These are phyloP conservation scores for Ceyx cyanopectus DNA, from an alignment of 2,113 vertebrate genomes.

Conservation along the genomic window DNA sequence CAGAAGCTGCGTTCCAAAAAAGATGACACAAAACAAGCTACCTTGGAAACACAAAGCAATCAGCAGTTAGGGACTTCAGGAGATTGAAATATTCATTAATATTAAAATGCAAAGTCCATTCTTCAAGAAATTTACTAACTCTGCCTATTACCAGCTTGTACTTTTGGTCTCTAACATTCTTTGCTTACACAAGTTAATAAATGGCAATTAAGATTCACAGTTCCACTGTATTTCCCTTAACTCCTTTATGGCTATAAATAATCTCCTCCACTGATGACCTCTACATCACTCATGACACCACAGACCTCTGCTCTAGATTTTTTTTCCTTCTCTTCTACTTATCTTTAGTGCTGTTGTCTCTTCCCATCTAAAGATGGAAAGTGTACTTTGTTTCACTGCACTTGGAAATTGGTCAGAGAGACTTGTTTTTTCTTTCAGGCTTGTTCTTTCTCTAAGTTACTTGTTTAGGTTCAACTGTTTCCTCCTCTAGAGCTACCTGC, in stretches of 20 bases:
- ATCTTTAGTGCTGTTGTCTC: not conserved
- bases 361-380: not conserved
- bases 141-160: not conserved
- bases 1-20: not conserved
- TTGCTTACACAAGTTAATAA: not conserved
- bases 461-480: constrained; percentile 7
- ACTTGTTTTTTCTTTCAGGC: not conserved
- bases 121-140: not conserved
- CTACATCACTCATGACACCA: not conserved
- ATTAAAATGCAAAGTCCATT: not conserved
- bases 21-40: not conserved
- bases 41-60: not conserved
- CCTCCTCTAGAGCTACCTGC: not conserved
- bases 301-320: not conserved
- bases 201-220: not conserved
- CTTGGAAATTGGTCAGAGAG: not conserved
- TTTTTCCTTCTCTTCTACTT: not conserved
- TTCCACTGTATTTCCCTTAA: not conserved
- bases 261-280: not conserved
- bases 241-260: not conserved
- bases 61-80: not conserved
- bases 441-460: not conserved
- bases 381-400: not conserved
- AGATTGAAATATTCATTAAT: not conserved
- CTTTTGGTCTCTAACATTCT: not conserved